Base-by-base conservation (phyloP, 2,888 invertebrate species). In the Gibbula magus region DNA sequence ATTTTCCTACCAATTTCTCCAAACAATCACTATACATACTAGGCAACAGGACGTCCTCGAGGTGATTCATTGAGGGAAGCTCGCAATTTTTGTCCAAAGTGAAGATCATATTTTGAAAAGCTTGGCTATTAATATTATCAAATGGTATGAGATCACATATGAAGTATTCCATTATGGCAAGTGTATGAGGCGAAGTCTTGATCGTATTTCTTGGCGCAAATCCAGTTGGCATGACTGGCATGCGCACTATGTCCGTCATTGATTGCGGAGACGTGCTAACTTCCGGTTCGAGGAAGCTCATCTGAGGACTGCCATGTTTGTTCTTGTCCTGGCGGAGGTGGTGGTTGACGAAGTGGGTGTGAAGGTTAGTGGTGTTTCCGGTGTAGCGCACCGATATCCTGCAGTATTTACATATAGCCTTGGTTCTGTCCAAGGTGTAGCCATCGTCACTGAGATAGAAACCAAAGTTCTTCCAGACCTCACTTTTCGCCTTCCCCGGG, bases 361-460 rank as follows among this genome's bases (percentile, higher is more conserved):
- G 85, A 1, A 86, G 81, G 25, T 86, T 86, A 1, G 86, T 86
- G 20, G 86, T 86, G 73, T 86, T 86, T 13, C 86, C 86, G 51
- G 83, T 83, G 74, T 86, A 86, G 56, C 81, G 79, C 2, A 85
- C 81, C 1, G 77, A 83, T 13, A 74, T 76, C 8, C 81, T 73
- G 56, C 86, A 86, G 2, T 84, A 56, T 45, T 81, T 83, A 81
- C 86, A 86, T 7, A 86, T 82, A 45, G 86, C 84, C 25, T 80
- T 79, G 3, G 83, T 79, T 78, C 82, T 85, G 75, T 85, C 85
- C 51, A 86, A 76, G n/a, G 67, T 56, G 3, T 84, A 84, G 61
- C 53, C 73, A 8, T 82, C 82, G 8, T 56, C 75, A 66, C 83
- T 83, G 56, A 81, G 83, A 29, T 86, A 85, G 82, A 86, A 86